Evolutionary conservation across 2,888 invertebrate genomes (phyloP).

Genomic region (Troglohyphantes excavatus): DNA sequence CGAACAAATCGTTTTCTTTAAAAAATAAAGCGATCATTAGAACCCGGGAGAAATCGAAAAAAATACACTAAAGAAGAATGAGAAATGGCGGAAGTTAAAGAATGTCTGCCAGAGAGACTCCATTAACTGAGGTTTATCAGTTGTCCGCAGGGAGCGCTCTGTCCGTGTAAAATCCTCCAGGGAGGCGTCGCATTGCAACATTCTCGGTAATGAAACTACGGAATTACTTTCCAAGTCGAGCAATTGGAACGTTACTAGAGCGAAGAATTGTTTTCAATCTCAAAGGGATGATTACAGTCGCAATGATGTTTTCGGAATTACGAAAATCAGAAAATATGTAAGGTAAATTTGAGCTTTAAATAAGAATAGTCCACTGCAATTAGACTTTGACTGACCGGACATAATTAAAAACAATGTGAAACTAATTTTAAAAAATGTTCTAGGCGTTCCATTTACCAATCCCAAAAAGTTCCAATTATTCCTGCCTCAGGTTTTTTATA

Average conservation of each 20-base stretch:
- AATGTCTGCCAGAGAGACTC: not conserved
- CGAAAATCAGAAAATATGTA: not conserved
- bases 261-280: not conserved
- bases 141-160: not conserved
- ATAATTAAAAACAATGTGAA: too few species aligned
- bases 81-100: not conserved
- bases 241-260: not conserved
- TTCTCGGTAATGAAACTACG: not conserved
- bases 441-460: too few species aligned
- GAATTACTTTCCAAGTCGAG: not conserved
- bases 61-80: not conserved
- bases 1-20: not conserved
- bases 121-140: conserved; percentile 14
- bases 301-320: not conserved
- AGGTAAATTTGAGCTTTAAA: too few species aligned
- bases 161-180: not conserved
- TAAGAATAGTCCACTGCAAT: too few species aligned
- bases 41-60: not conserved
- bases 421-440: too few species aligned
- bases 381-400: too few species aligned
- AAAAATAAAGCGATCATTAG: not conserved
- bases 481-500: too few species aligned
- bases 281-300: not conserved
- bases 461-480: too few species aligned
- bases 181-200: not conserved